Evolutionary conservation across 2,797 vertebrate species (phyloP).

Genomic region (Mormyrops boulengeri): DNA sequence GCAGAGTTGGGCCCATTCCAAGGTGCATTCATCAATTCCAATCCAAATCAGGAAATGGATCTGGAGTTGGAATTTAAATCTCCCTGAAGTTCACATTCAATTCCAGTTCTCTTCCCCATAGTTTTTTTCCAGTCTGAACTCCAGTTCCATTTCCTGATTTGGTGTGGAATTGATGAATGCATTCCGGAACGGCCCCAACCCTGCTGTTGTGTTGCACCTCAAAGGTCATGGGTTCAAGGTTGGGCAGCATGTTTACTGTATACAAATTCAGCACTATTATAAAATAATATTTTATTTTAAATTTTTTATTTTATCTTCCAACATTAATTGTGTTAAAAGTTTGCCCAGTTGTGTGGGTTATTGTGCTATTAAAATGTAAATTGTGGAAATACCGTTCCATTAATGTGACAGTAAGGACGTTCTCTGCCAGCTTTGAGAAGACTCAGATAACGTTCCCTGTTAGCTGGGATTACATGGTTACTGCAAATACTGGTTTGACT

Average conservation of each 20-base stretch:
- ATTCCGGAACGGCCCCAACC: neutral
- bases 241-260: neutral
- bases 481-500: neutral
- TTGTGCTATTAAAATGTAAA: neutral
- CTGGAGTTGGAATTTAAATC: neutral
- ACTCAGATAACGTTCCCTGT: neutral
- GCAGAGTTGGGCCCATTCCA: neutral
- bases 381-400: neutral
- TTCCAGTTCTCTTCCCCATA: neutral
- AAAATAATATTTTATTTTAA: neutral
- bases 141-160: no score
- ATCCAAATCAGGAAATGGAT: neutral
- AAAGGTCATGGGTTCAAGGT: neutral
- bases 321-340: neutral
- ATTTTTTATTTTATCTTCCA: no score
- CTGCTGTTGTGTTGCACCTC: neutral
- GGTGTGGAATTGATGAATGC: no score
- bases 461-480: neutral
- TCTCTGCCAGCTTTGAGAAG: neutral
- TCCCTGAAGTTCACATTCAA: neutral
- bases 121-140: neutral
- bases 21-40: neutral
- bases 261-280: neutral
- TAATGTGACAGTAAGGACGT: neutral
- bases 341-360: neutral